These are phyloP conservation scores for Phrynocephalus vlangalii DNA, from an alignment of 2,797 vertebrate genomes.

Conservation along the genomic window DNA sequence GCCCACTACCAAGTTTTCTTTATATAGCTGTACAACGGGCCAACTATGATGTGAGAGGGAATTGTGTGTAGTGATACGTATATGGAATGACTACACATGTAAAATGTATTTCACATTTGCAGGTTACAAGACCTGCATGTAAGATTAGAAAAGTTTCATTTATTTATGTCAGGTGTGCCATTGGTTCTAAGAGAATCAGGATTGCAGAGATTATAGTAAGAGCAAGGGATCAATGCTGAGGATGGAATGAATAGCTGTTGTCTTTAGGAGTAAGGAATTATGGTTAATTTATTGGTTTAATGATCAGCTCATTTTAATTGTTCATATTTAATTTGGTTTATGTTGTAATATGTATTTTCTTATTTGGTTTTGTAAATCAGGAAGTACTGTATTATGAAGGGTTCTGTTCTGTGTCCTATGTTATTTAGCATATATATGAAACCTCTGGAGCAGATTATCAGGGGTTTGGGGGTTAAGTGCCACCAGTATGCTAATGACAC, in stretches of 20 bases:
- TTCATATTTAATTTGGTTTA: conserved; percentile 32
- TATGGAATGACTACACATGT: not conserved
- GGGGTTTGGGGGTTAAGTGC: too few relatives aligned
- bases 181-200: conserved; percentile 56
- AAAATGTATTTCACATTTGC: not conserved
- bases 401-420: too few relatives aligned
- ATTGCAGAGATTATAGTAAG: conserved; percentile 55
- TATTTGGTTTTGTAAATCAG: conserved; percentile 7
- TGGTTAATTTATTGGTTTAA: conserved; percentile 56
- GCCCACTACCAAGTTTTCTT: too few relatives aligned
- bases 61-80: not conserved
- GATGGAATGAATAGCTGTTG: conserved; percentile 57
- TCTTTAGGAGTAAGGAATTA: conserved; percentile 57
- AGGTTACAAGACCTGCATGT: not conserved
- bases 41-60: not conserved
- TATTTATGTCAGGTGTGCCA: conserved; percentile 28
- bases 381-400: not conserved
- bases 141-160: conserved; percentile 36
- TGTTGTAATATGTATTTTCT: conserved; percentile 60
- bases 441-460: too few relatives aligned
- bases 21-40: not conserved
- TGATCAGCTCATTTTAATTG: conserved; percentile 57
- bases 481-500: too few relatives aligned
- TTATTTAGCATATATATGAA: too few relatives aligned
- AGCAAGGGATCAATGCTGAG: conserved; percentile 58